Conservation (phyloP, 2,113 vertebrate genomes). For the Gracilinanus agilis region DNA sequence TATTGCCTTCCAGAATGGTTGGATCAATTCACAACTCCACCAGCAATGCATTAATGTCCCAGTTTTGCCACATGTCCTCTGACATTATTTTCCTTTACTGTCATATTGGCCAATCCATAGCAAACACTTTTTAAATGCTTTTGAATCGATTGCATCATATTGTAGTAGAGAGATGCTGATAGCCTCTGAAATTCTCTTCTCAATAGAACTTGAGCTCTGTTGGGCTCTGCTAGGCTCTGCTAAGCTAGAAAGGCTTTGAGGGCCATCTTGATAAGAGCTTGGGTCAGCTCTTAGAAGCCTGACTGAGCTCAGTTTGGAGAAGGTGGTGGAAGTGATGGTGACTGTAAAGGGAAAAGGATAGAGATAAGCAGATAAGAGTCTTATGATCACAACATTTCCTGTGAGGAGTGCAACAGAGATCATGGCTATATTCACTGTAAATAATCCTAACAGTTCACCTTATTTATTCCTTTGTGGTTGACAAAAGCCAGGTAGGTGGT, state of each 20-base stretch:
- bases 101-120: too few species aligned
- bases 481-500: not conserved
- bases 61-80: too few species aligned
- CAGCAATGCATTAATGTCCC: too few species aligned
- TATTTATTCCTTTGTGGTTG: not conserved
- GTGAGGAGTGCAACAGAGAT: not conserved
- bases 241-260: not conserved
- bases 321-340: not conserved
- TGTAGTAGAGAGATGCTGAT: not conserved
- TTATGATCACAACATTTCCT: not conserved
- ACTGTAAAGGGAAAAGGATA: too few species aligned
- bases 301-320: not conserved
- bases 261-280: not conserved
- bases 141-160: not conserved
- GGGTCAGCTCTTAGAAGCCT: not conserved
- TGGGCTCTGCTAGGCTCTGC: not conserved
- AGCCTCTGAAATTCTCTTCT: too few species aligned
- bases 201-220: not conserved
- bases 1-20: too few species aligned
- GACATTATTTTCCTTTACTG: too few species aligned
- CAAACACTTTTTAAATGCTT: not conserved
- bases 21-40: too few species aligned
- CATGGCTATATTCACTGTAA: not conserved
- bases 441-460: not conserved
- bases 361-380: not conserved